Conservation (phyloP, 2,888 invertebrate genomes). For the Drosophila ustulata region DNA sequence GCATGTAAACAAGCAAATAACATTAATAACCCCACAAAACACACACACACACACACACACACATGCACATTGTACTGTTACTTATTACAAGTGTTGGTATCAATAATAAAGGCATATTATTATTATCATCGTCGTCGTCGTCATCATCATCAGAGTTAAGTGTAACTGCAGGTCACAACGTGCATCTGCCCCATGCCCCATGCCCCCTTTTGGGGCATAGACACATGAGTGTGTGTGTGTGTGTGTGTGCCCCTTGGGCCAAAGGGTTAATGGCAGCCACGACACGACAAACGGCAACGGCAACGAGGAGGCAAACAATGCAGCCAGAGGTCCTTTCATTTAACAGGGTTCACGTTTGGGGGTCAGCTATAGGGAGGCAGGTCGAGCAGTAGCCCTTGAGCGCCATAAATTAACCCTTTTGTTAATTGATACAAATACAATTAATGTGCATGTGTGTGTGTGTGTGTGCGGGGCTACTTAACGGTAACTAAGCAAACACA, state of each 20-base stretch:
- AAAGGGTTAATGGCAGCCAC: slow-evolving; percentile 67
- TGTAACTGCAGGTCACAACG: slow-evolving; percentile 76
- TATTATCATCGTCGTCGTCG: slow-evolving; percentile 30
- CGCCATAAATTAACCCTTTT: slow-evolving; percentile 85
- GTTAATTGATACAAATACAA: slow-evolving; percentile 85
- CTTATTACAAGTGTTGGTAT: slow-evolving; percentile 65
- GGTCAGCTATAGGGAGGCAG: neutral
- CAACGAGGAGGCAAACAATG: slow-evolving; percentile 62
- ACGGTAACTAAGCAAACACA: slow-evolving; percentile 80
- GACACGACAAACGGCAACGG: slow-evolving; percentile 26
- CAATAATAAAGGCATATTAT: slow-evolving; percentile 67
- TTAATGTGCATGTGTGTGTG: slow-evolving; percentile 59
- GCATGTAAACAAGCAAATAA: slow-evolving; percentile 74
- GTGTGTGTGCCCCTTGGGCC: neutral
- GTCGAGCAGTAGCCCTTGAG: slow-evolving; percentile 68
- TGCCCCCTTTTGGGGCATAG: neutral
- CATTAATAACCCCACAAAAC: slow-evolving; percentile 57
- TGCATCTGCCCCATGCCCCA: slow-evolving; percentile 22
- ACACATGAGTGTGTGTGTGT: neutral
- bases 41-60: slow-evolving; percentile 13
- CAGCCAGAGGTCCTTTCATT: slow-evolving; percentile 40
- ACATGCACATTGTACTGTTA: neutral
- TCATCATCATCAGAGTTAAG: slow-evolving; percentile 52
- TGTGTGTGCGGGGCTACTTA: slow-evolving; percentile 62
- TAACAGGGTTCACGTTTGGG: slow-evolving; percentile 14